phyloP scores from a whole-genome alignment of 64 coral and sea anemone species.

The Montipora efflorescens region DNA sequence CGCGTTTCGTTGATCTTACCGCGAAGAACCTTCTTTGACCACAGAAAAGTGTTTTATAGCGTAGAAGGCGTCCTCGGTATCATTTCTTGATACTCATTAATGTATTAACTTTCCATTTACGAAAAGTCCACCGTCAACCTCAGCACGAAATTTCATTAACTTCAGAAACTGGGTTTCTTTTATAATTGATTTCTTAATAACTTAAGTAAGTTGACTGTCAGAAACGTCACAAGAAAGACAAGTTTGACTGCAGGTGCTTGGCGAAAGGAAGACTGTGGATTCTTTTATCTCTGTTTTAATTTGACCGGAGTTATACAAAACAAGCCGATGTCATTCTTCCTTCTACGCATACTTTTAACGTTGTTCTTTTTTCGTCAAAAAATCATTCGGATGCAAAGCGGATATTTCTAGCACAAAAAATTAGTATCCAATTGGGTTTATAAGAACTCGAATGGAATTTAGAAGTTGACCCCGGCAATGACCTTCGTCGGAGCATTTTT shows the following conservation, averaged over 20 bases:
- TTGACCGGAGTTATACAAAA: conserved; percentile 29
- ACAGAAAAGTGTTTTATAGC: neutral
- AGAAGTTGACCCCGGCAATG: no score
- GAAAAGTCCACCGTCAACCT: conserved; percentile 26
- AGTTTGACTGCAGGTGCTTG: conserved; percentile 22
- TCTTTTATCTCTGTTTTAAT: conserved; percentile 9
- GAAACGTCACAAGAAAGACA: conserved; percentile 17
- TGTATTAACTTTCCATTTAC: conserved; percentile 6
- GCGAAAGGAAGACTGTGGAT: neutral
- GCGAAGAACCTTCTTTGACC: neutral
- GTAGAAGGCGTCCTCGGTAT: neutral
- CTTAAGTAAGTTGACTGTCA: conserved; percentile 62
- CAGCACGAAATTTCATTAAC: conserved; percentile 57
- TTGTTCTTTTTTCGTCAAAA: neutral
- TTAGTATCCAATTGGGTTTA: neutral
- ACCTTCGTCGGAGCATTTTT: neutral
- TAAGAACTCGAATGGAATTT: neutral
- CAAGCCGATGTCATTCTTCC: neutral
- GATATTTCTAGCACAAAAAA: neutral
- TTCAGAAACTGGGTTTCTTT: conserved; percentile 50
- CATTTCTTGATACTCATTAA: neutral
- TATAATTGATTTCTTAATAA: conserved; percentile 59
- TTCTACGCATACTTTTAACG: no score
- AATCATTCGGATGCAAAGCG: neutral
- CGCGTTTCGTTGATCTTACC: neutral